phyloP scores from a whole-genome alignment of 2,113 vertebrate species.

The Bufo bufo region DNA sequence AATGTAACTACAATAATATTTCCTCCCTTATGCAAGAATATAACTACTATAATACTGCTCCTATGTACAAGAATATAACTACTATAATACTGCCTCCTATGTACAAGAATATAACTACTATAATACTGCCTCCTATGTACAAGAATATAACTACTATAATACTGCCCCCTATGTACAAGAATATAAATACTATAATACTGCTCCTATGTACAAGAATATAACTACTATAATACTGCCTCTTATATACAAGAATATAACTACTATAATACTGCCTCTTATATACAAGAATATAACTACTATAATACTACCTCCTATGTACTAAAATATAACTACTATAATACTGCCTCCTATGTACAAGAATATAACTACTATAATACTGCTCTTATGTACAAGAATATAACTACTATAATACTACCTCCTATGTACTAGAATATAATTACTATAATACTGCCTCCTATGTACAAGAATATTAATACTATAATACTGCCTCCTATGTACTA shows the following conservation, averaged over 20 bases:
- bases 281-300: not conserved
- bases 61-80: conserved; percentile 19
- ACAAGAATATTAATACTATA: not conserved
- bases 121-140: conserved; percentile 1
- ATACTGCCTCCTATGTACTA: not conserved
- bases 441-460: not conserved
- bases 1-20: conserved; percentile 23
- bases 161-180: not conserved
- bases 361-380: conserved; percentile 2
- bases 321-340: conserved; percentile 14
- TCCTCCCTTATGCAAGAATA: not conserved
- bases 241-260: conserved; percentile 13
- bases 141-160: conserved; percentile 17
- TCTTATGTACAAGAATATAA: not conserved
- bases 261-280: not conserved
- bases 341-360: not conserved
- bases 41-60: conserved; percentile 13
- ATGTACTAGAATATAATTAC: not conserved
- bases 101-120: conserved; percentile 8
- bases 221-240: conserved; percentile 5
- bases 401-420: not conserved
- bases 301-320: not conserved
- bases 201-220: conserved; percentile 1
- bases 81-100: conserved; percentile 12
- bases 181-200: conserved; percentile 8